These are phyloP conservation scores for Telmatherina bonti DNA, from an alignment of 2,797 vertebrate species.

Conservation along the genomic window DNA sequence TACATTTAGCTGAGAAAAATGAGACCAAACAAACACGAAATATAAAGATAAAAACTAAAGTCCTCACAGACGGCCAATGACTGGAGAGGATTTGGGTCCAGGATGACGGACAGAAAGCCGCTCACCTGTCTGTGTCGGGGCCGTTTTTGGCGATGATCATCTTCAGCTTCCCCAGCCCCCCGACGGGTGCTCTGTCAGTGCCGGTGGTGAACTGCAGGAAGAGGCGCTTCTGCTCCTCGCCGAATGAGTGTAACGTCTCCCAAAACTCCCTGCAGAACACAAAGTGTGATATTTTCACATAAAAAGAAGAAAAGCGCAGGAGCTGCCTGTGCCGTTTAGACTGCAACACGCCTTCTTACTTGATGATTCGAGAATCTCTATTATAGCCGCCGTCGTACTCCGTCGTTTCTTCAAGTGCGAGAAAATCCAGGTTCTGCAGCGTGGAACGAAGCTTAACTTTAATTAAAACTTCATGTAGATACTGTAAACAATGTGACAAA, in stretches of 20 bases:
- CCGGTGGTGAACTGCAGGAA: conserved; percentile 99
- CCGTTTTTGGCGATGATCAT: conserved; percentile 99
- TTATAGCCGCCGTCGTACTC: conserved; percentile 99
- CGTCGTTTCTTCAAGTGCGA: conserved; percentile 97
- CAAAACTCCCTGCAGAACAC: conserved; percentile 90
- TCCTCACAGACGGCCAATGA: no score
- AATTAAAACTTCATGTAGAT: not conserved
- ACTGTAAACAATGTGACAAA: not conserved
- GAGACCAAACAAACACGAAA: no score
- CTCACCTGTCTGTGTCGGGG: conserved; percentile 95
- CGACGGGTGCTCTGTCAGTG: conserved; percentile 97
- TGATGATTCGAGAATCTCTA: conserved; percentile 94
- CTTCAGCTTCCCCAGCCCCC: conserved; percentile 97
- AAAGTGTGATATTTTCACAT: not conserved
- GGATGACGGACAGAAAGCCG: accelerated
- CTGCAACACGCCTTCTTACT: conserved; percentile 80
- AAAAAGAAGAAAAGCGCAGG: no score
- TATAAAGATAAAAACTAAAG: no score
- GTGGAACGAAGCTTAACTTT: not conserved
- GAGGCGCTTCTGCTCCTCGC: conserved; percentile 96
- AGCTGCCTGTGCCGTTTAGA: no score
- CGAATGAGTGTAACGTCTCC: conserved; percentile 97
- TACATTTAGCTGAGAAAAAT: no score
- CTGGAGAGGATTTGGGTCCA: no score
- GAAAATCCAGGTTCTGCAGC: conserved; percentile 95